Evolutionary conservation across 2,888 invertebrate genomes (phyloP).

Genomic region (Orchesellides sinensis): DNA sequence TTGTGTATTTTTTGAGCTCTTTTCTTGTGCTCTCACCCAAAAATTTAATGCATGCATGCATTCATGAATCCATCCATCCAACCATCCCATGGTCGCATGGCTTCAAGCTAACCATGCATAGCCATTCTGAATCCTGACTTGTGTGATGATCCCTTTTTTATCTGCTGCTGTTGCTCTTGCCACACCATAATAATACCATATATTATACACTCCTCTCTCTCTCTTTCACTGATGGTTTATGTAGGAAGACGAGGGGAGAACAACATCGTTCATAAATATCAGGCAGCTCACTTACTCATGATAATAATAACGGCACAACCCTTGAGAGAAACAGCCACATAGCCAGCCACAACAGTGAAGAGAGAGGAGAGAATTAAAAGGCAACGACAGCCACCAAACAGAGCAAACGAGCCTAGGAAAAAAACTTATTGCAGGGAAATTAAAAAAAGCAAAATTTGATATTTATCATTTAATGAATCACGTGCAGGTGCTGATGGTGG

Average conservation of each 20-base stretch:
- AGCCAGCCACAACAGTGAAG: slow-evolving; percentile 44
- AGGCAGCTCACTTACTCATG: slow-evolving; percentile 67
- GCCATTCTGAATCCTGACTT: slow-evolving; percentile 48
- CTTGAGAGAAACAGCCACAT: slow-evolving; percentile 57
- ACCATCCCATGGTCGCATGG: slow-evolving; percentile 58
- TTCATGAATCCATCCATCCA: slow-evolving; percentile 58
- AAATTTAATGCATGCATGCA: slow-evolving; percentile 67
- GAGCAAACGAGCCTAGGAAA: slow-evolving; percentile 46
- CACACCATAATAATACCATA: no score
- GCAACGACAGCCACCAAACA: slow-evolving; percentile 31
- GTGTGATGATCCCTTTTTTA: slow-evolving; percentile 59
- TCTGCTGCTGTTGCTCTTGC: slow-evolving; percentile 19
- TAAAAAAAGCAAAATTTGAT: slow-evolving; percentile 75
- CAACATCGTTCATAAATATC: slow-evolving; percentile 64
- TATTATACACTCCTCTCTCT: no score
- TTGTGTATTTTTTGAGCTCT: slow-evolving; percentile 29
- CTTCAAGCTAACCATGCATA: slow-evolving; percentile 58
- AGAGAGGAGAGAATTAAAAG: slow-evolving; percentile 24
- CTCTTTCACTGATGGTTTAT: background rate
- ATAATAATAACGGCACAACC: slow-evolving; percentile 63
- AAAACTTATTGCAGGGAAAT: slow-evolving; percentile 74
- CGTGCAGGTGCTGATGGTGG: slow-evolving; percentile 72
- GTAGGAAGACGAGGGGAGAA: slow-evolving; percentile 45
- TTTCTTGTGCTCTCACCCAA: slow-evolving; percentile 58
- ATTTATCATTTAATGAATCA: slow-evolving; percentile 75